A percentile compares a stretch with the other conserved stretches of the same genome.
These are phyloP conservation scores for Corynorhinus townsendii DNA, from an alignment of 2,113 vertebrate genomes.

Conservation along the genomic window DNA sequence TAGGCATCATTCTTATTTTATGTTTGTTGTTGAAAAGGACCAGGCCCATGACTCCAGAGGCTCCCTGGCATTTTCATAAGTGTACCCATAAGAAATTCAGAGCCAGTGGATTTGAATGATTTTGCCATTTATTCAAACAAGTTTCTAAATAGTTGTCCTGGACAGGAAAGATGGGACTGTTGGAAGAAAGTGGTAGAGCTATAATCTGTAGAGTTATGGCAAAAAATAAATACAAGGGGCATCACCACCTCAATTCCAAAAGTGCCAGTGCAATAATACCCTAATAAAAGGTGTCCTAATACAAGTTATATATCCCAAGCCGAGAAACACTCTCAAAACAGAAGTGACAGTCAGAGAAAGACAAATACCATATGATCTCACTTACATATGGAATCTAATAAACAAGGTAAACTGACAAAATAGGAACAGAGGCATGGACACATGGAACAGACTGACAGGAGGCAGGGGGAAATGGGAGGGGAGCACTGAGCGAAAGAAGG, in stretches of 20 bases:
- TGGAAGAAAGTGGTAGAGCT: neutral
- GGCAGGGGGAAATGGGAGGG: neutral
- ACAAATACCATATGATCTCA: neutral
- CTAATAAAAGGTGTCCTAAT: constrained; percentile 18
- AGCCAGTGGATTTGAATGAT: neutral
- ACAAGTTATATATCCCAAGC: neutral
- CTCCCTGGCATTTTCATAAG: constrained; percentile 23
- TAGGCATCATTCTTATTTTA: constrained; percentile 2
- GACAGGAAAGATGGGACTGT: neutral
- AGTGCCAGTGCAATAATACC: neutral
- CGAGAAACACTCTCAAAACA: neutral
- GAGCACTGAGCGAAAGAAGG: neutral
- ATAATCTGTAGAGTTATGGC: neutral
- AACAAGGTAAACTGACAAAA: neutral
- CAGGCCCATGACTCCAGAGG: neutral
- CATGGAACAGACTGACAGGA: neutral
- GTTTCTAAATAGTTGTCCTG: constrained; percentile 6
- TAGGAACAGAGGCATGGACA: neutral
- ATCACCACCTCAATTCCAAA: neutral
- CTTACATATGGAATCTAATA: neutral
- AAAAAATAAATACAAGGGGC: constrained; percentile 33
- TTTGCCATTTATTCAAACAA: constrained; percentile 31
- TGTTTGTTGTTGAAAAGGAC: constrained; percentile 20
- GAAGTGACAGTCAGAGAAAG: neutral
- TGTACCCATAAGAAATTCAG: constrained; percentile 39